Conservation (phyloP, 2,797 vertebrate species). For the Anomalospiza imberbis region DNA sequence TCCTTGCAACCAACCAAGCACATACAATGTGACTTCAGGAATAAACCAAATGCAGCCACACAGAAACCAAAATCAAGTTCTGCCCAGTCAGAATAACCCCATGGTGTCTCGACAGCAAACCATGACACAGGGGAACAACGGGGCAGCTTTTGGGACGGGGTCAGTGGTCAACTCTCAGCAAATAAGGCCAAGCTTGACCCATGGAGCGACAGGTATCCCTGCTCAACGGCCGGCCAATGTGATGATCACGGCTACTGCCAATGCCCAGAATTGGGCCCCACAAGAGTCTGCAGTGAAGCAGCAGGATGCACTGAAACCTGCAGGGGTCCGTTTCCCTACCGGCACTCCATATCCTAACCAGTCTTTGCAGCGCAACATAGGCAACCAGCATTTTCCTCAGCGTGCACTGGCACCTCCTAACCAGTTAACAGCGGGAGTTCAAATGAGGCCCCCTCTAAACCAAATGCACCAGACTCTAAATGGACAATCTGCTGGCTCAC, state of each 20-base stretch:
- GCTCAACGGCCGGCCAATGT: constrained; percentile 76
- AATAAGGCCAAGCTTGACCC: constrained; percentile 74
- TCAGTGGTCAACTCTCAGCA: constrained; percentile 75
- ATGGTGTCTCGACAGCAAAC: constrained; percentile 77
- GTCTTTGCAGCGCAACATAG: constrained; percentile 74
- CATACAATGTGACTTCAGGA: constrained; percentile 71
- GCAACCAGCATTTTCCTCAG: constrained; percentile 81
- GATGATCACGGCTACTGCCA: constrained; percentile 74
- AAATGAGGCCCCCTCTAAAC: constrained; percentile 82
- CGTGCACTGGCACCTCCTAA: constrained; percentile 81
- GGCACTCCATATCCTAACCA: constrained; percentile 78
- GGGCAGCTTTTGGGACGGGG: constrained; percentile 75
- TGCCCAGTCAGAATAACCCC: constrained; percentile 79
- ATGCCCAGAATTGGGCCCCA: constrained; percentile 78
- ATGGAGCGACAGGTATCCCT: constrained; percentile 72
- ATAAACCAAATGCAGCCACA: constrained; percentile 81
- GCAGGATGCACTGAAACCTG: constrained; percentile 71
- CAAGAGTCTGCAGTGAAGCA: constrained; percentile 77
- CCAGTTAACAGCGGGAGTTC: constrained; percentile 81
- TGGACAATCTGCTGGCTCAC: constrained; percentile 68
- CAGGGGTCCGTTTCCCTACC: constrained; percentile 76
- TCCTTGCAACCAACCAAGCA: constrained; percentile 75
- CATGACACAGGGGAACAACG: constrained; percentile 65
- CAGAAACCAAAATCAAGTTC: constrained; percentile 78
- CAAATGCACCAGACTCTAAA: constrained; percentile 74